Conservation (phyloP, 2,888 invertebrate genomes). For the Willowsia nigromaculata region DNA sequence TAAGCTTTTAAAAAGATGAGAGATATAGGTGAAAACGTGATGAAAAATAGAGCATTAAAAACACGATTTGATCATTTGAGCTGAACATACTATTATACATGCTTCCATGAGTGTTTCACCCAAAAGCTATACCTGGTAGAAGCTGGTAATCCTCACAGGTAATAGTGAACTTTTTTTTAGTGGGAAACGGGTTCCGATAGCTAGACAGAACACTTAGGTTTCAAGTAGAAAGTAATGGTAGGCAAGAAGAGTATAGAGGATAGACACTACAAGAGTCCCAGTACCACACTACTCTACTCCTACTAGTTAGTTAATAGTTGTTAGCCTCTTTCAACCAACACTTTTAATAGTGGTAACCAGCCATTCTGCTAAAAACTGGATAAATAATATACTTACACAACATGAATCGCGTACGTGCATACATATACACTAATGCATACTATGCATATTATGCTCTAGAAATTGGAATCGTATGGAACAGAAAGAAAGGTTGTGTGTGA, state of each 20-base stretch:
- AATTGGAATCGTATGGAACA: slow-evolving; percentile 48
- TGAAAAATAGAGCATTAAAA: slow-evolving; percentile 51
- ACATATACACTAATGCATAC: neutral
- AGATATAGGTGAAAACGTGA: slow-evolving; percentile 38
- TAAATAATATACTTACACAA: slow-evolving; percentile 9
- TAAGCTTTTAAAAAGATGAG: slow-evolving; percentile 41
- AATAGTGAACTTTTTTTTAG: slow-evolving; percentile 32
- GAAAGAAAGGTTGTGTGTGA: slow-evolving; percentile 33
- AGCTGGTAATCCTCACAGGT: slow-evolving; percentile 42
- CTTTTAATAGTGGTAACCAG: neutral
- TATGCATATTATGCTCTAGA: slow-evolving; percentile 18
- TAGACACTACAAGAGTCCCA: neutral
- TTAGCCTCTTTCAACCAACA: neutral
- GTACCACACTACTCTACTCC: neutral
- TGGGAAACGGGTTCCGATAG: neutral
- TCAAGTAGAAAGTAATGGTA: neutral
- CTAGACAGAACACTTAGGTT: neutral
- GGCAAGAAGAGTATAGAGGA: neutral
- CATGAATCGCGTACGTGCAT: neutral
- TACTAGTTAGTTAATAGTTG: too few species aligned
- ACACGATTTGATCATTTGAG: slow-evolving; percentile 53
- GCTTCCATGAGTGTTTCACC: neutral
- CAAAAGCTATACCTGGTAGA: slow-evolving; percentile 5
- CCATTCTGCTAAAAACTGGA: neutral
- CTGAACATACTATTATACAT: slow-evolving; percentile 36